phyloP scores from a whole-genome alignment of 2,113 vertebrate genomes.

The Spheniscus mendiculus region DNA sequence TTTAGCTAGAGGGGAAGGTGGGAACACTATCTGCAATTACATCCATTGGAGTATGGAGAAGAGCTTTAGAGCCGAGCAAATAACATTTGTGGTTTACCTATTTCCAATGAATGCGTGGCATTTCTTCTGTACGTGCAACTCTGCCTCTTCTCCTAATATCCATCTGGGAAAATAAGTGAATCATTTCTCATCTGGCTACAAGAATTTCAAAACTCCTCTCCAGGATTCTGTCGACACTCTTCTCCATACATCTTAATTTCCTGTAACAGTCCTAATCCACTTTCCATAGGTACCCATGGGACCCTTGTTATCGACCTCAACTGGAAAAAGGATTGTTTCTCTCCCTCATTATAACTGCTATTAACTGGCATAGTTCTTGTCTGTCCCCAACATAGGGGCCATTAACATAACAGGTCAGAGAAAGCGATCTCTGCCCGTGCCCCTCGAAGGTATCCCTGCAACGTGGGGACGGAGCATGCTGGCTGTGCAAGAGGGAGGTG shows the following conservation, averaged over 20 bases:
- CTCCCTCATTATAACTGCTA: conserved; percentile 3
- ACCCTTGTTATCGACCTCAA: conserved; percentile 40
- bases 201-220: background rate
- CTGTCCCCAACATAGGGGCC: background rate
- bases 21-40: background rate
- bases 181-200: conserved; percentile 19
- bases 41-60: background rate
- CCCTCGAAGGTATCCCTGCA: background rate
- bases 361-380: conserved; percentile 9
- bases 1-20: background rate
- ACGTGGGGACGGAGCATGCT: accelerated
- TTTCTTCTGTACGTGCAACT: background rate
- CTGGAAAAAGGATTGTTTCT: conserved; percentile 32
- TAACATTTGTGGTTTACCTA: background rate
- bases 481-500: background rate
- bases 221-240: background rate
- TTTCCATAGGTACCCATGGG: conserved; percentile 18
- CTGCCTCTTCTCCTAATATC: background rate
- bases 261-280: background rate
- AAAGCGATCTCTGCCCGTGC: background rate
- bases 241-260: background rate
- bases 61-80: background rate
- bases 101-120: background rate
- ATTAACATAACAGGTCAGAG: background rate
- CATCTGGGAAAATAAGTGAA: background rate